Evolutionary conservation across 1,140 invertebrate genomes (phyloP).

Genomic region (Vanessa tameamea): DNA sequence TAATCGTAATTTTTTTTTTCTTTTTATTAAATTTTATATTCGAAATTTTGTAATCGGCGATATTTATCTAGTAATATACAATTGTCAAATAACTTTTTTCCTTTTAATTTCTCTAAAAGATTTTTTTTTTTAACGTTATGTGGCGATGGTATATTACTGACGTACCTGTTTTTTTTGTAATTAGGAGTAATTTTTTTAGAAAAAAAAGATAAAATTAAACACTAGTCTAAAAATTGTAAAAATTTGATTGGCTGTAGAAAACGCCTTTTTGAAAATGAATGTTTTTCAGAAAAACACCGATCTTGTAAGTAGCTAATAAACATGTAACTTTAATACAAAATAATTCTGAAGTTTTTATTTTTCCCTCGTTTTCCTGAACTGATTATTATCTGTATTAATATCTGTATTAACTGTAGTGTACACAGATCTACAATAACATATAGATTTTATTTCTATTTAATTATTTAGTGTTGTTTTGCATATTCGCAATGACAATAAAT

Average conservation of each 20-base stretch:
- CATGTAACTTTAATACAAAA: slow-evolving; percentile 71
- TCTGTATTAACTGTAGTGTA: no score
- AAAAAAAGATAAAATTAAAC: slow-evolving; percentile 23
- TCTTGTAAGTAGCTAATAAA: slow-evolving; percentile 73
- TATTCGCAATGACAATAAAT: no score
- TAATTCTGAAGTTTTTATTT: slow-evolving; percentile 37
- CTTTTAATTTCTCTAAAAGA: neutral
- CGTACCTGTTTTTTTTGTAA: slow-evolving; percentile 17
- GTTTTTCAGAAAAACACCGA: slow-evolving; percentile 53
- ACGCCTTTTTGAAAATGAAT: slow-evolving; percentile 48
- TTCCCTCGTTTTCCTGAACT: neutral
- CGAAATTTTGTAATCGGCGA: neutral
- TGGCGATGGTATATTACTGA: slow-evolving; percentile 36
- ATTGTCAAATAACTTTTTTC: neutral
- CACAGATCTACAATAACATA: no score
- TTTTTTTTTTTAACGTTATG: neutral
- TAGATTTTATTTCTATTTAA: no score
- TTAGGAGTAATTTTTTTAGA: slow-evolving; percentile 43
- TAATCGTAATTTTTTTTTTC: neutral
- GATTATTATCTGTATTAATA: no score
- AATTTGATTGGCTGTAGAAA: slow-evolving; percentile 63
- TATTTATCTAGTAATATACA: neutral
- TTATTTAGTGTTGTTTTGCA: no score
- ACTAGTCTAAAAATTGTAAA: slow-evolving; percentile 51
- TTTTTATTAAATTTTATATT: neutral